These are phyloP conservation scores for Parauchenoglanis punctatus DNA, from an alignment of 2,797 vertebrate species.

Conservation along the genomic window DNA sequence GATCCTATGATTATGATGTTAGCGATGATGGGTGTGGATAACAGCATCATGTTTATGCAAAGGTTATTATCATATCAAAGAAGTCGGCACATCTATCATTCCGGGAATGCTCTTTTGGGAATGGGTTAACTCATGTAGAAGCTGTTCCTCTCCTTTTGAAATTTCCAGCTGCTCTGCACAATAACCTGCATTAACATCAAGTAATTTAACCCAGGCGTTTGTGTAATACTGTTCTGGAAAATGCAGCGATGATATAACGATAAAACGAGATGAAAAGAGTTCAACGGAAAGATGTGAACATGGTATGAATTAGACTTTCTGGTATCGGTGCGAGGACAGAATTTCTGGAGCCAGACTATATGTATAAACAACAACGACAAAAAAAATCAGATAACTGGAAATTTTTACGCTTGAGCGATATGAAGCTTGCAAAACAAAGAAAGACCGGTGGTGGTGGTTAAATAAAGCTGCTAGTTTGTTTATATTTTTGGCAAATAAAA, in stretches of 20 bases:
- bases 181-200: conserved; percentile 5
- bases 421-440: background rate
- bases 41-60: conserved; percentile 52
- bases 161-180: conserved; percentile 26
- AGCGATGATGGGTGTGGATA: conserved; percentile 40
- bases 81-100: conserved; percentile 36
- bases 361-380: background rate
- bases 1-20: conserved; percentile 51
- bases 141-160: conserved; percentile 19
- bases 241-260: background rate
- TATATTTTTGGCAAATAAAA: background rate
- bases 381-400: background rate
- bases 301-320: background rate
- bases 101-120: conserved; percentile 33
- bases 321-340: too few relatives aligned
- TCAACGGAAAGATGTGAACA: background rate
- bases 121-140: conserved; percentile 18
- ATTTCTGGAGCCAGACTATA: background rate
- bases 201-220: background rate
- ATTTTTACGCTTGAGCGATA: background rate
- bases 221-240: background rate
- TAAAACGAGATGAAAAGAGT: background rate
- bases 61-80: conserved; percentile 58
- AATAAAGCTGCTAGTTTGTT: background rate
- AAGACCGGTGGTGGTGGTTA: background rate